Evolutionary conservation across 2,888 invertebrate species (phyloP).

Genomic region (Andrena dorsata): DNA sequence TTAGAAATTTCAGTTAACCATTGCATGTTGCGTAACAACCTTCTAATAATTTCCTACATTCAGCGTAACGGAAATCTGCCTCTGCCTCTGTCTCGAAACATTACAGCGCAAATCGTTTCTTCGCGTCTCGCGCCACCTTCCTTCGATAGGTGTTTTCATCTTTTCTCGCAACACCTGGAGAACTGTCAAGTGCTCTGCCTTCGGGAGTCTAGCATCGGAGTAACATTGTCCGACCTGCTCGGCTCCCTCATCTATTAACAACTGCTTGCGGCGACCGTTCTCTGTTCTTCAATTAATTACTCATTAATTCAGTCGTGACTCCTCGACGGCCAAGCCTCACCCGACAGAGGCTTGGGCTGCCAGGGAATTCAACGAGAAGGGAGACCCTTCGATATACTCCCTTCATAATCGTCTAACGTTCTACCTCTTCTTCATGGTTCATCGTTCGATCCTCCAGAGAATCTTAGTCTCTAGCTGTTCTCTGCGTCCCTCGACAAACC

Average conservation of each 20-base stretch:
- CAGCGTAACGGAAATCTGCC: not conserved
- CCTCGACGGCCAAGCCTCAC: slow-evolving; percentile 26
- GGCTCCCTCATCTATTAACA: not conserved
- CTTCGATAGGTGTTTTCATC: not conserved
- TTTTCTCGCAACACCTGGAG: slow-evolving; percentile 15
- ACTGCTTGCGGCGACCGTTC: slow-evolving; percentile 1
- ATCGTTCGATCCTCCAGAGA: slow-evolving; percentile 22
- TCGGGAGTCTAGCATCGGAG: not conserved
- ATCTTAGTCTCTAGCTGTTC: not conserved
- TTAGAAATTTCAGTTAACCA: slow-evolving; percentile 10
- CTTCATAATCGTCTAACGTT: slow-evolving; percentile 12
- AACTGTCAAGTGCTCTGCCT: slow-evolving; percentile 10
- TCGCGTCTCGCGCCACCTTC: not conserved
- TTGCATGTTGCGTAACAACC: slow-evolving; percentile 33
- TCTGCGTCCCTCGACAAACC: slow-evolving; percentile 44
- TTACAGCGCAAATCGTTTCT: slow-evolving; percentile 14
- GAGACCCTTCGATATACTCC: not conserved
- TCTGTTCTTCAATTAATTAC: slow-evolving; percentile 13
- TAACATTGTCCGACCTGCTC: slow-evolving; percentile 1
- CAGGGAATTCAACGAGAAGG: not conserved
- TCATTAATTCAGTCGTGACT: not conserved
- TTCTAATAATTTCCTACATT: slow-evolving; percentile 16
- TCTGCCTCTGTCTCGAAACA: not conserved
- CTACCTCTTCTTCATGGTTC: slow-evolving; percentile 13
- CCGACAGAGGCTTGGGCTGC: slow-evolving; percentile 28